Evolutionary conservation across 2,113 vertebrate genomes (phyloP).

Genomic region (Brachypteracias leptosomus): DNA sequence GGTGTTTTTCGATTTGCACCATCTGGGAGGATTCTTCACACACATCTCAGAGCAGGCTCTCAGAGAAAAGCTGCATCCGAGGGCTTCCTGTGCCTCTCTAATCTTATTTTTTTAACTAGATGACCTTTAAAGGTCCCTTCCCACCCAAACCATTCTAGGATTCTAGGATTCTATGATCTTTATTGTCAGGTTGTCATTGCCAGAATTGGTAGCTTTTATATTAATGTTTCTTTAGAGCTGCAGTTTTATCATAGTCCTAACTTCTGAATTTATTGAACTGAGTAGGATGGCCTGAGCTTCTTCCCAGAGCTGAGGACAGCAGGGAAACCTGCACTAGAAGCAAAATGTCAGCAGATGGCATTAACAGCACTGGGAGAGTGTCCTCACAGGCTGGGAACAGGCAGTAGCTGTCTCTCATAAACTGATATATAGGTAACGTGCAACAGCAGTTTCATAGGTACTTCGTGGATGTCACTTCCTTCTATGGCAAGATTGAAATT

Average conservation of each 20-base stretch:
- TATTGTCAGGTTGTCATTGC: not conserved
- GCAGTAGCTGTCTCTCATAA: not conserved
- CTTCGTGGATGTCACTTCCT: not conserved
- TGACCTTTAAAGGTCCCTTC: not conserved
- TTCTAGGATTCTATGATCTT: not conserved
- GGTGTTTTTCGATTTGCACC: not conserved
- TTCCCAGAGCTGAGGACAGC: not conserved
- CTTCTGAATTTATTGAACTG: not conserved
- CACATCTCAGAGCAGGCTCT: not conserved
- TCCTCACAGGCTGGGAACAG: not conserved
- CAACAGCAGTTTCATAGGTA: not conserved
- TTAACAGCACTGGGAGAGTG: not conserved
- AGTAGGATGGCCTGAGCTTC: not conserved
- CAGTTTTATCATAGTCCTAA: not conserved
- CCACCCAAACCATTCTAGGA: not conserved
- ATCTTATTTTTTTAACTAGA: not conserved
- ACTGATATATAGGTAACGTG: fast-evolving
- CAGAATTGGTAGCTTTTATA: not conserved
- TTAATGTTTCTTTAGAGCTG: not conserved
- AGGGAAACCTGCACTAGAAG: not conserved
- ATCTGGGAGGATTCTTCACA: not conserved
- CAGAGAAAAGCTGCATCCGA: not conserved
- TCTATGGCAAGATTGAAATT: not conserved
- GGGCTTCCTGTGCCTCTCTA: not conserved
- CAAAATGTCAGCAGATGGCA: not conserved